Conservation (phyloP, 2,888 invertebrate genomes). For the Microctonus aethiopoides region DNA sequence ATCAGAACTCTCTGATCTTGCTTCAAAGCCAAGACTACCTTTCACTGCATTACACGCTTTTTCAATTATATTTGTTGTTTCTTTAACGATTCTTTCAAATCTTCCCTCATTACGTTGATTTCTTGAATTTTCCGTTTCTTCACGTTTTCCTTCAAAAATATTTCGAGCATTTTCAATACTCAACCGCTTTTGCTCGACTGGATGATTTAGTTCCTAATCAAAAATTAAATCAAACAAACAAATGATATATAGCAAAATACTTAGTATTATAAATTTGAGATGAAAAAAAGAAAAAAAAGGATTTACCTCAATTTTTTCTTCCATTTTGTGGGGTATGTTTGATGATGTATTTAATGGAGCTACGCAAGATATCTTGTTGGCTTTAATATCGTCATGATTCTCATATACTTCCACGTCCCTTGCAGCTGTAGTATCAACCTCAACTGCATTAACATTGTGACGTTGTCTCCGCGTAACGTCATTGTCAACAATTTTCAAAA, state of each 20-base stretch:
- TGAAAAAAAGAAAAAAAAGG: not conserved
- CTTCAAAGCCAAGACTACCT: constrained; percentile 62
- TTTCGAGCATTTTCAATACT: constrained; percentile 51
- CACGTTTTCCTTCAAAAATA: constrained; percentile 55
- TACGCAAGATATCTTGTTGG: not conserved
- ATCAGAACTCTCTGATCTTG: constrained; percentile 63
- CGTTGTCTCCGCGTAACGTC: constrained; percentile 57
- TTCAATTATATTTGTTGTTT: constrained; percentile 59
- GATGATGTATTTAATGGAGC: not conserved
- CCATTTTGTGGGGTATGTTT: not conserved
- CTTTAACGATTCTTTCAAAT: constrained; percentile 61
- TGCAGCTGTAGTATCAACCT: constrained; percentile 38
- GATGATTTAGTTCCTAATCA: constrained; percentile 3
- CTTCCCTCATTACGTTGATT: constrained; percentile 55
- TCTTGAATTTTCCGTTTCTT: constrained; percentile 41
- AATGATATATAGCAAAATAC: not conserved
- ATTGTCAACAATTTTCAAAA: constrained; percentile 62
- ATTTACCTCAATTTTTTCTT: constrained; percentile 4
- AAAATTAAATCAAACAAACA: constrained; percentile 14
- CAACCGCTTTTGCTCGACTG: constrained; percentile 38
- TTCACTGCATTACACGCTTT: constrained; percentile 61
- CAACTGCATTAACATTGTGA: constrained; percentile 39
- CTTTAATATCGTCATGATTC: not conserved
- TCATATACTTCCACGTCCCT: constrained; percentile 27
- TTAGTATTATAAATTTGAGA: not conserved